Percentiles rank a stretch among this genome's conserved stretches.
Conservation (phyloP, 2,797 vertebrate genomes). For the Crax fasciolata region DNA sequence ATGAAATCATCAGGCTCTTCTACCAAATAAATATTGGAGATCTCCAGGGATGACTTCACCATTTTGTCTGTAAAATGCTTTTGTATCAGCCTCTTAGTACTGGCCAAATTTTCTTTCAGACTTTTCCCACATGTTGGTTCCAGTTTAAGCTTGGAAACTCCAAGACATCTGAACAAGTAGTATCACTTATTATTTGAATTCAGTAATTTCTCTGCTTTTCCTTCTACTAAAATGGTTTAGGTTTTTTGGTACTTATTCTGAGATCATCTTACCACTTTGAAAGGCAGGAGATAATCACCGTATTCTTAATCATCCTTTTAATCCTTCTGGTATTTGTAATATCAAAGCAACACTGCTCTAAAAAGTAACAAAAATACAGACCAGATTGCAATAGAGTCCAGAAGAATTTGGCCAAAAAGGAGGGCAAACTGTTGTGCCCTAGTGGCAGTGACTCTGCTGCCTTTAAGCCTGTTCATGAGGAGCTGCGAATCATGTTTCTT, state of each 20-base stretch:
- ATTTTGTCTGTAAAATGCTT: neutral
- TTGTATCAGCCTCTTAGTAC: neutral
- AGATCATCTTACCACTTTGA: slow-evolving; percentile 5
- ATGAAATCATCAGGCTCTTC: neutral
- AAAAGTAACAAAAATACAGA: neutral
- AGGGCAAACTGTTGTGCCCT: accelerated
- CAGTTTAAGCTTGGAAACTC: slow-evolving; percentile 18
- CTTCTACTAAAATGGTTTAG: neutral
- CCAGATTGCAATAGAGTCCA: neutral
- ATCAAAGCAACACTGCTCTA: neutral
- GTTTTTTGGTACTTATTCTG: slow-evolving; percentile 8
- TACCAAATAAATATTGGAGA: neutral
- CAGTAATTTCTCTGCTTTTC: neutral
- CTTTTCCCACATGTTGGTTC: neutral
- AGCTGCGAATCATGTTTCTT: neutral
- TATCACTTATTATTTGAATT: neutral
- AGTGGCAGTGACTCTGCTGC: neutral
- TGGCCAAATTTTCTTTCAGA: slow-evolving; percentile 1
- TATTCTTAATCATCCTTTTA: slow-evolving; percentile 40
- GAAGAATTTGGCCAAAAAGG: neutral
- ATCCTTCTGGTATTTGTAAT: neutral
- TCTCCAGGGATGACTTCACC: neutral
- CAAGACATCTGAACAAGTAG: neutral
- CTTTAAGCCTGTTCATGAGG: neutral
- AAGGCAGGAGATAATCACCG: slow-evolving; percentile 21